Evolutionary conservation across 2,113 vertebrate species (phyloP).

Genomic region (Tyrannus savana): DNA sequence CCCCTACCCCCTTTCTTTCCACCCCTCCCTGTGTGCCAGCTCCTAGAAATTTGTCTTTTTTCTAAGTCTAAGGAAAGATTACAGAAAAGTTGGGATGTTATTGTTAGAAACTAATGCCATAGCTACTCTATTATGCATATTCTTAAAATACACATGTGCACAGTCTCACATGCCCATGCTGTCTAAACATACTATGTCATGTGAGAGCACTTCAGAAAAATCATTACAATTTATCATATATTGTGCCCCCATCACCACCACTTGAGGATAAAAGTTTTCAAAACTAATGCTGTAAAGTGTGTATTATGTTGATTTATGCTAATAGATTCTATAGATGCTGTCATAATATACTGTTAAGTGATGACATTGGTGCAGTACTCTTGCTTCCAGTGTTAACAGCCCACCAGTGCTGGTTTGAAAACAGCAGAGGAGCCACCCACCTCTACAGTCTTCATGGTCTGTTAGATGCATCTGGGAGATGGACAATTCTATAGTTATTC

Average conservation of each 20-base stretch:
- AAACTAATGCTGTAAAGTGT: constrained; percentile 53
- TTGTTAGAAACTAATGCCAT: background rate
- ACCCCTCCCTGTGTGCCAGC: background rate
- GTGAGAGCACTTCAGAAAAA: background rate
- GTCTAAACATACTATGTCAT: background rate
- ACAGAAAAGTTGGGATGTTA: background rate
- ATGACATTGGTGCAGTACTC: constrained; percentile 42
- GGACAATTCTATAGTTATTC: background rate
- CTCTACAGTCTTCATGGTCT: background rate
- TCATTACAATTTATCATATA: background rate
- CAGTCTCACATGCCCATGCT: background rate
- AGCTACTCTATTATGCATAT: background rate
- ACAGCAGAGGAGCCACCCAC: background rate
- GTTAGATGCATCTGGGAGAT: background rate
- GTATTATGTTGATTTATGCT: constrained; percentile 71
- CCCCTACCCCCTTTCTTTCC: background rate
- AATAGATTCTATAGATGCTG: constrained; percentile 47
- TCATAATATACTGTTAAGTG: constrained; percentile 50
- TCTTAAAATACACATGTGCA: background rate
- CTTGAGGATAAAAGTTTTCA: constrained; percentile 62
- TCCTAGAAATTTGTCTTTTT: background rate
- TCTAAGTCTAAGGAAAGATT: background rate
- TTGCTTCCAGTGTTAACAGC: constrained; percentile 20
- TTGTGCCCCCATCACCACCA: background rate
- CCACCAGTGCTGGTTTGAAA: background rate